Evolutionary conservation across 2,797 vertebrate genomes (phyloP).

Genomic region (Tadarida brasiliensis): DNA sequence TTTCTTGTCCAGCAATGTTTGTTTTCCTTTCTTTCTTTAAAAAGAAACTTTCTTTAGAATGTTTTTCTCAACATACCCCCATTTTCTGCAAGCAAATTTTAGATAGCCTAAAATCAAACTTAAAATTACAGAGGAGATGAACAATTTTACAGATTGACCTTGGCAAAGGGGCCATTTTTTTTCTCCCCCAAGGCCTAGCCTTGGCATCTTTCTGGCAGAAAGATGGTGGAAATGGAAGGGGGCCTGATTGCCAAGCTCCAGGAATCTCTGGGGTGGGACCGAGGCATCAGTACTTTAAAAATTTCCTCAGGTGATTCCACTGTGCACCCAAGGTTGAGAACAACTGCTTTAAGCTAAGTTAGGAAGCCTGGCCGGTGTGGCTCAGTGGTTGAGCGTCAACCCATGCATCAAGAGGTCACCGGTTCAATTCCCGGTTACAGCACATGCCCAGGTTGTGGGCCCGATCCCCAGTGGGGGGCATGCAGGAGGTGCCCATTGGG

Average conservation of each 20-base stretch:
- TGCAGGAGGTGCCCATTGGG: no score
- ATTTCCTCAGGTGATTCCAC: not conserved
- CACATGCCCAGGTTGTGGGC: no score
- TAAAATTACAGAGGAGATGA: not conserved
- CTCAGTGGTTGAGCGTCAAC: no score
- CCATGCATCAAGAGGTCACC: no score
- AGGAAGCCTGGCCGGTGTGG: no score
- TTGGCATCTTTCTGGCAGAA: not conserved
- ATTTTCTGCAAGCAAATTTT: constrained; percentile 9
- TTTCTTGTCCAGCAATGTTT: not conserved
- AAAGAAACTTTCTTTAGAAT: not conserved
- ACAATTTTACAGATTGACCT: not conserved
- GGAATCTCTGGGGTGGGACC: not conserved
- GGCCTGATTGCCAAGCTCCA: not conserved
- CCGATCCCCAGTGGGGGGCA: no score
- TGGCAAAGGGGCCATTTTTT: not conserved
- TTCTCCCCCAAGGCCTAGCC: not conserved
- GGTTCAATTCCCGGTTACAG: no score
- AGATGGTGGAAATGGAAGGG: not conserved
- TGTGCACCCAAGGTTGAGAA: not conserved
- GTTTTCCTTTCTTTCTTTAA: not conserved
- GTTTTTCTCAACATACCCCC: not conserved
- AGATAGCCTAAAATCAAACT: not conserved
- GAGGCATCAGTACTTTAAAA: not conserved
- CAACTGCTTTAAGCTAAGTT: not conserved